These are phyloP conservation scores for Arenaria interpres DNA, from an alignment of 2,113 vertebrate genomes.

Conservation along the genomic window DNA sequence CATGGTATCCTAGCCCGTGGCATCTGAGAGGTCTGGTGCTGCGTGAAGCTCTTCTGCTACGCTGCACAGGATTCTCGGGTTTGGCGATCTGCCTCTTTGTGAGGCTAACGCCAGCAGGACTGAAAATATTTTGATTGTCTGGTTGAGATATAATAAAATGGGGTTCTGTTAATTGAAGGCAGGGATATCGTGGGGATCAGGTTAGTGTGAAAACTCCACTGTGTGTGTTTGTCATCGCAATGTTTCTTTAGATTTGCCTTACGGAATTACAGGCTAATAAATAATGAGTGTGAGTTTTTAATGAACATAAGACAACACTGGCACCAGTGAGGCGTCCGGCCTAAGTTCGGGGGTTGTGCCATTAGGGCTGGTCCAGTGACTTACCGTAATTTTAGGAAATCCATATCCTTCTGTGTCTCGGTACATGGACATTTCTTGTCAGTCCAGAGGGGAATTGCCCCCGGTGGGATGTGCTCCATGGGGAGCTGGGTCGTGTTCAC, in stretches of 20 bases:
- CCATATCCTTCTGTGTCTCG: not conserved
- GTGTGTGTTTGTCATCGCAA: not conserved
- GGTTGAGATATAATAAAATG: not conserved
- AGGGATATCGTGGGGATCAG: not conserved
- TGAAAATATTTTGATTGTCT: conserved; percentile 29
- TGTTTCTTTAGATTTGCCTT: not conserved
- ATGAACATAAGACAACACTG: not conserved
- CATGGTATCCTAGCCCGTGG: conserved; percentile 4
- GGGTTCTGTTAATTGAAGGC: conserved; percentile 2
- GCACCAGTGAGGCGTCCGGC: not conserved
- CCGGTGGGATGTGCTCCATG: not conserved
- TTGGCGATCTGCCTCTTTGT: not conserved
- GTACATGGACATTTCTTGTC: not conserved
- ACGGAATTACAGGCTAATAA: not conserved
- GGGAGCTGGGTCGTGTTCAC: not conserved
- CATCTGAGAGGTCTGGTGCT: conserved; percentile 5
- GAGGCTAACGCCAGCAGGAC: not conserved
- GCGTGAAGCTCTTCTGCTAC: not conserved
- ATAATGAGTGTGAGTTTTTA: not conserved
- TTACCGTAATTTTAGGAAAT: not conserved
- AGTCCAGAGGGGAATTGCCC: not conserved
- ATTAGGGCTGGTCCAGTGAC: not conserved
- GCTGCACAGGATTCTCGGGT: not conserved
- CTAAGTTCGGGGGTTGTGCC: not conserved
- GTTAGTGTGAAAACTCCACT: not conserved